Evolutionary conservation across 2,113 vertebrate species (phyloP), one percentile per base, ranked within the genome.

Genomic region (Mirza zaza): DNA sequence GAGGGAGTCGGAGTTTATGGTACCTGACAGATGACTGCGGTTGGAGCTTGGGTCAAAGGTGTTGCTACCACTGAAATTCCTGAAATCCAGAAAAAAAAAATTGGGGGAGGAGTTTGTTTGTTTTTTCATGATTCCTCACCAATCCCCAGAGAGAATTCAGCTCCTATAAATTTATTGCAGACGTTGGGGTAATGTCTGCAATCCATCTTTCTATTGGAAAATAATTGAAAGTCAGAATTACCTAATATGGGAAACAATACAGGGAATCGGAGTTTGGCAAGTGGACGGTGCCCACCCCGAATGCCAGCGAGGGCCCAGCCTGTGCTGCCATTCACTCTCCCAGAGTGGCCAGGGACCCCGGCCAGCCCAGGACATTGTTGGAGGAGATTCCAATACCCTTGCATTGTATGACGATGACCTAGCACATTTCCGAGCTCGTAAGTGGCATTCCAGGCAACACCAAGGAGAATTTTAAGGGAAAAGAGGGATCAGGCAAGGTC

Each of bases 371-470:
- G 68, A 90, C 77, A 55, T 76, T 63, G 82, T 86, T 36, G 23
- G 48, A 95, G 83, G 59, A 71, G 59, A 86, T 86, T 70, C 87
- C 23, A 29, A 2, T 17, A 42, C 67, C 57, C 25, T 68, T 52
- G 55, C 57, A 42, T 82, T 61, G 34, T 82, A 3, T 88, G 81
- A 61, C 36, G 42, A n/a, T 87, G 94, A 96, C 59, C 73, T 59
- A 75, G 77, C 68, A 23, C 63, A 92, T 67, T 85, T 39, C 76
- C 7, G 4, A 90, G 61, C 67, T 18, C 50, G 57, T 73, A 13
- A 55, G 34, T 48, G 50, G 79, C 93, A 91, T 93, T 71, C 85
- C 85, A 68, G 83, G 92, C 79, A 84, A 76, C 13, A 25, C 65
- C 14, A 42, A 89, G 45, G 39, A 84, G 50, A 84, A 67, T 87